A percentile compares a stretch with the other conserved stretches of the same genome.
phyloP scores from a whole-genome alignment of 2,888 invertebrate species.

The Cartodere bifasciata region DNA sequence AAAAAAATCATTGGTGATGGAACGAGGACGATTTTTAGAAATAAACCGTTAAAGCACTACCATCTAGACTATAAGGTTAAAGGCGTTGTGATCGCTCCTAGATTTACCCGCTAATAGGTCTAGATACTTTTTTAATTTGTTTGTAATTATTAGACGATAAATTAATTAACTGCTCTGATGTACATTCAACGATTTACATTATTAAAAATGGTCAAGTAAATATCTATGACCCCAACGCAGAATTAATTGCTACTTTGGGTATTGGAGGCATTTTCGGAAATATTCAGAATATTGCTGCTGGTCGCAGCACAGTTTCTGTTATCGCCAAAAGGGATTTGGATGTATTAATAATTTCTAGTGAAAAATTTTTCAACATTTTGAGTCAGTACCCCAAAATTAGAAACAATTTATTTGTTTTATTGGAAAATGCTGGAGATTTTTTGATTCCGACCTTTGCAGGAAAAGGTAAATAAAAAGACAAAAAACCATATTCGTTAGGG shows the following conservation, averaged over 20 bases:
- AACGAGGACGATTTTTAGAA: no score
- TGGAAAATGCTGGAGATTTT: slow-evolving; percentile 37
- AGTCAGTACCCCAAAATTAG: slow-evolving; percentile 38
- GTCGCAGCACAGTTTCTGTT: slow-evolving; percentile 37
- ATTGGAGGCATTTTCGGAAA: slow-evolving; percentile 43
- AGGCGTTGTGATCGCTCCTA: no score
- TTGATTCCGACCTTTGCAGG: slow-evolving; percentile 40
- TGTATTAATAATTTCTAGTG: slow-evolving; percentile 36
- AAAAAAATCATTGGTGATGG: no score
- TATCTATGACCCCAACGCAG: slow-evolving; percentile 32
- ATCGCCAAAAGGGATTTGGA: slow-evolving; percentile 40
- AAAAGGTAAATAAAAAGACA: no score
- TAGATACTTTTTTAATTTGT: no score
- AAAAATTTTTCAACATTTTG: slow-evolving; percentile 40
- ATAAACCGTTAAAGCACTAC: no score
- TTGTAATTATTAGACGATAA: no score
- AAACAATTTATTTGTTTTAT: slow-evolving; percentile 34
- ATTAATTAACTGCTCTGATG: slow-evolving; percentile 37
- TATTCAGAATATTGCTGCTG: slow-evolving; percentile 35
- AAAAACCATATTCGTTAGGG: no score
- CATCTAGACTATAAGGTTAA: no score
- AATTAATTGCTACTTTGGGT: slow-evolving; percentile 42
- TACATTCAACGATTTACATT: slow-evolving; percentile 38
- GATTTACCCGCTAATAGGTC: no score
- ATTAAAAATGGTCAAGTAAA: slow-evolving; percentile 40